Conservation (phyloP, 2,888 invertebrate species). For the Helicoverpa assulta region DNA sequence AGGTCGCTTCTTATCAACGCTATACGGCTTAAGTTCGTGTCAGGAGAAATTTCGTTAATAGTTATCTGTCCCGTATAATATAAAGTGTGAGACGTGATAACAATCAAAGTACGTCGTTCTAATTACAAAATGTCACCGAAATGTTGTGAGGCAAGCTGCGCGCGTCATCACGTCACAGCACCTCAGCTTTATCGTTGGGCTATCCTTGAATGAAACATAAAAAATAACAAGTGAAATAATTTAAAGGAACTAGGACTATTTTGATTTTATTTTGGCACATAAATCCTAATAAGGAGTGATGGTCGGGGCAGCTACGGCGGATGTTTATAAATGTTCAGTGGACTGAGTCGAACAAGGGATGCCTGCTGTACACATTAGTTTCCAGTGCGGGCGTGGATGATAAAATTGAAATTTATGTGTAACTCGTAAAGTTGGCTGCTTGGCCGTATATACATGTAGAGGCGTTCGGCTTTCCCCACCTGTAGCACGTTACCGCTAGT, state of each 20-base stretch:
- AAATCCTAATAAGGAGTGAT: constrained; percentile 49
- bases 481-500: constrained; percentile 69
- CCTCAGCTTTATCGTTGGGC: neutral
- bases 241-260: constrained; percentile 25
- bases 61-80: constrained; percentile 42
- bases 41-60: constrained; percentile 51
- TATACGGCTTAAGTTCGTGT: constrained; percentile 38
- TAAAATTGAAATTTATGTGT: constrained; percentile 73
- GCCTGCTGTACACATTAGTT: constrained; percentile 59
- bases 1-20: constrained; percentile 45
- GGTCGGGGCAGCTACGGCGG: constrained; percentile 15
- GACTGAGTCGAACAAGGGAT: constrained; percentile 42
- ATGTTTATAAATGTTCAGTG: constrained; percentile 47
- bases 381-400: constrained; percentile 64
- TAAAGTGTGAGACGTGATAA: constrained; percentile 48
- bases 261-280: constrained; percentile 37
- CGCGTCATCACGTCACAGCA: constrained; percentile 9
- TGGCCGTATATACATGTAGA: constrained; percentile 59
- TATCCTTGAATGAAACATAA: constrained; percentile 26
- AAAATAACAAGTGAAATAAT: constrained; percentile 11
- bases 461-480: constrained; percentile 68
- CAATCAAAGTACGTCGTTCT: constrained; percentile 40
- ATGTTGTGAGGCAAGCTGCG: constrained; percentile 4
- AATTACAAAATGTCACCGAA: constrained; percentile 32
- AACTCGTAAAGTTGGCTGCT: constrained; percentile 68